Evolutionary conservation across 1,140 invertebrate species (phyloP).

Genomic region (Diuraphis noxia): DNA sequence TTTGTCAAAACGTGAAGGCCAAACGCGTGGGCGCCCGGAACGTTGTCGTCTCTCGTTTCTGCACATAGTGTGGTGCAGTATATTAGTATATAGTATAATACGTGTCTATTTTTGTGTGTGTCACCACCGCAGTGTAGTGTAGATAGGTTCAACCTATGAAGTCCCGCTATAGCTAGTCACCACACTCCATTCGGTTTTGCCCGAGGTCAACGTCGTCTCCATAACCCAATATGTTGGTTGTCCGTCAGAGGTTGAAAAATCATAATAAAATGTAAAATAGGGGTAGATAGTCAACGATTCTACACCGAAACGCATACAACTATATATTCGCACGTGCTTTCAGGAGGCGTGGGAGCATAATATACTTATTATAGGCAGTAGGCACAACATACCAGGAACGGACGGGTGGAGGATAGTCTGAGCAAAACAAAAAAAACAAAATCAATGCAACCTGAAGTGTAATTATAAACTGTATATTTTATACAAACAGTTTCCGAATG

Average conservation of each 20-base stretch:
- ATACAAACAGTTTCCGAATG: background rate
- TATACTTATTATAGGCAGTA: background rate
- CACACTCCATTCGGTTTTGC: slow-evolving; percentile 37
- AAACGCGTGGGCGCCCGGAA: slow-evolving; percentile 44
- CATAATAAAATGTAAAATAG: background rate
- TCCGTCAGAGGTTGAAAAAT: background rate
- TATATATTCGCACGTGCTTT: background rate
- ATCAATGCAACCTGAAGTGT: background rate
- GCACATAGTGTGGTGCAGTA: background rate
- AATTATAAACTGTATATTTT: background rate
- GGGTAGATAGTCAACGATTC: background rate
- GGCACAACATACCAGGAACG: background rate
- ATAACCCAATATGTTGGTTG: background rate
- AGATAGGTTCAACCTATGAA: background rate
- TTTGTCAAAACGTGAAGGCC: slow-evolving; percentile 33
- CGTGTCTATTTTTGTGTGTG: slow-evolving; percentile 41
- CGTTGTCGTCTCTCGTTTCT: slow-evolving; percentile 30
- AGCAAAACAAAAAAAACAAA: background rate
- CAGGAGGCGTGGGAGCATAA: background rate
- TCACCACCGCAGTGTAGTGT: background rate
- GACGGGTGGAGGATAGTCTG: background rate
- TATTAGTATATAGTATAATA: background rate
- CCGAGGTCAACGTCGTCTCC: slow-evolving; percentile 31
- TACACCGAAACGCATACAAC: background rate
- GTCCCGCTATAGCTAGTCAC: background rate